Evolutionary conservation across 37 sponge, comb jelly and placozoan species (phyloP), one percentile per base, ranked within the genome.

Genomic region (Oopsacas minuta): DNA sequence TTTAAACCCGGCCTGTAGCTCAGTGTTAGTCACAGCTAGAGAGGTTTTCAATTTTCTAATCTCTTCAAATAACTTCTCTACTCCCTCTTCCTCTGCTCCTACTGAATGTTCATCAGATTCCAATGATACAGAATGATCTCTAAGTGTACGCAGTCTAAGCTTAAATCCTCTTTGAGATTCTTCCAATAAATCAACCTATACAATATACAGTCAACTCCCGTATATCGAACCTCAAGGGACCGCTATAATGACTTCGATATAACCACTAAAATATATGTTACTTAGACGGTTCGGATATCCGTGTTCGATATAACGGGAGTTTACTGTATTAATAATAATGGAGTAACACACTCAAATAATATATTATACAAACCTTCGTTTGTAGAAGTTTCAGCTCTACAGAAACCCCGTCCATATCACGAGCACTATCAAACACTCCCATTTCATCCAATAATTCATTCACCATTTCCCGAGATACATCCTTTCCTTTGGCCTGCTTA

Each of bases 381-480:
- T 61, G 75, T 12, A 61, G 75, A 5, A 61, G 75, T 61, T 61
- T 61, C 1, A 61, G 30, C 75, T 61, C 75, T 20, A 61, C 75
- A 61, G 75, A 61, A 20, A 61, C 75, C 20, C 75, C 30, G 75
- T 61, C 75, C 75, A 61, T 61, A n/a, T 61, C 75, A 32, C 75
- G 7, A 5, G 75, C 75, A 12, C 75, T 61, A 12, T 61, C 75
- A n/a, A 61, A 61, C 75, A 61, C 75, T n/a, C 75, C 75, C 75
- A 61, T 61, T 3, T 61, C 75, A n/a, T 61, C 75, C 75, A 61
- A n/a, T 3, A 61, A 34, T 61, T 61, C 32, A 34, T 61, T 61
- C 75, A 61, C 75, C 75, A 61, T 10, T 3, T 61, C 75, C 28
- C 28, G 22, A 61, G 75, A 61, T 34, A 61, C 75, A 3, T 3